Base-by-base conservation (phyloP, 2,113 vertebrate species). In the Tachysurus vachellii region DNA sequence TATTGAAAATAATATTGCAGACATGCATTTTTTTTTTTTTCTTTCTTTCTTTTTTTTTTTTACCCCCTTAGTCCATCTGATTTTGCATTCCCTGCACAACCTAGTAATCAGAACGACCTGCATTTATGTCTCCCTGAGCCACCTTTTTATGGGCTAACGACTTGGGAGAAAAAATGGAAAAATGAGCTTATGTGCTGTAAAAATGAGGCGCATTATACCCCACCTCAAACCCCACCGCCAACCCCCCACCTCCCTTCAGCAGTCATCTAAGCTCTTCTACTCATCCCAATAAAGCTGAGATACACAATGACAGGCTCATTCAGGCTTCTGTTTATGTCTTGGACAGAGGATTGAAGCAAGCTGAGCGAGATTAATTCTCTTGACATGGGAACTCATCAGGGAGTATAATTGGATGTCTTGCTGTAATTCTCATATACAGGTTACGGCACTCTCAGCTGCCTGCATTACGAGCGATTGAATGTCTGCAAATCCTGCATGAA, bases 361-460 rank as follows among this genome's bases (percentile, higher is more conserved):
- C 66, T 26, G 71, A 87, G 62, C 61, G 79, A 80, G 88, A 89
- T 91, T 89, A 85, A 91, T 91, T 90, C 86, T 83, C 88, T 73
- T 84, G 85, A 76, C 86, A 87, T 87, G 75, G 79, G 83, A 87
- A 89, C 86, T 90, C 89, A 87, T 91, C 89, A 91, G 86, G 75
- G 86, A 90, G 70, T 89, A 90, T 90, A 89, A 90, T 88, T 90
- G 88, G 88, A 87, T 84, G 85, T 42, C 86, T 86, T 87, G 86
- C 86, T 85, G 53, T 91, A 90, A 89, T 82, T 85, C 89, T 86
- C 86, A 89, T 87, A 86, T 87, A 89, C 80, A 76, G 61, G 86
- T 87, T 85, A 82, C 50, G 26, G 47, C 36, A 19, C 75, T 86
- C 84, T 71, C 50, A 79, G 85, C 85, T 88, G 89, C 64, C 86